Base-by-base conservation (phyloP, 1,140 invertebrate genomes). In the Plectus sambesii region DNA sequence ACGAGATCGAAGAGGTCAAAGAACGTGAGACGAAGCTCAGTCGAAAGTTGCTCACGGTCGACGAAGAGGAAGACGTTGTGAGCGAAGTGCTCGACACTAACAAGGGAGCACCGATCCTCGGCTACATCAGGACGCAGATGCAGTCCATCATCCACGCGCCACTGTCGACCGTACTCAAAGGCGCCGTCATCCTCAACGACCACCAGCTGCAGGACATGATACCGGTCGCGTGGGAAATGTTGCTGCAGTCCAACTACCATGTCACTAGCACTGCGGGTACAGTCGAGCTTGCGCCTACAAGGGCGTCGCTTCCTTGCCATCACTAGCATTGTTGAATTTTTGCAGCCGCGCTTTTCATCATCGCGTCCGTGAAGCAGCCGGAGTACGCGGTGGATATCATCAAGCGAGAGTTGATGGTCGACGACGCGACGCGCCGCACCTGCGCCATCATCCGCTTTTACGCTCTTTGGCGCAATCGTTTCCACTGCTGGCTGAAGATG, bases 401-500 rank as follows among this genome's bases (percentile, higher is more conserved):
- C 79, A 81, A 84, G 45, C 76, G 79, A 30, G 83, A 87, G 37
- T 72, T 98, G 25, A 81, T 84, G 41, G 81, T 90, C 71, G 75
- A 78, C 36, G 84, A 87, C 63, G 79, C 84, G 0, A 75, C 78
- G 23, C 77, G 79, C 25, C 72, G 85, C 51, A 83, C 85, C 30
- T 81, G 81, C 64, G 81, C 84, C 2, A 79, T 88, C 52, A 48
- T 12, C 49, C 79, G 85, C 52, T 97, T 94, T 74, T 82, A 92
- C 77, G 81, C 86, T 5, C 75, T 98, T 27, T 99, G 93, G 93
- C 87, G 87, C 66, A 81, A 86, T 57, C 76, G 94, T n/a, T 93
- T 89, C 70, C 93, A 98, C 76, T 87, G 93, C 4, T 98, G 92
- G 92, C 85, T 88, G 0, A 77, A 92, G 51, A 93, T 99, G 88